A percentile compares a stretch with the other conserved stretches of the same genome.
Evolutionary conservation across 1,140 invertebrate species (phyloP).

Genomic region (Drosophila serrata): DNA sequence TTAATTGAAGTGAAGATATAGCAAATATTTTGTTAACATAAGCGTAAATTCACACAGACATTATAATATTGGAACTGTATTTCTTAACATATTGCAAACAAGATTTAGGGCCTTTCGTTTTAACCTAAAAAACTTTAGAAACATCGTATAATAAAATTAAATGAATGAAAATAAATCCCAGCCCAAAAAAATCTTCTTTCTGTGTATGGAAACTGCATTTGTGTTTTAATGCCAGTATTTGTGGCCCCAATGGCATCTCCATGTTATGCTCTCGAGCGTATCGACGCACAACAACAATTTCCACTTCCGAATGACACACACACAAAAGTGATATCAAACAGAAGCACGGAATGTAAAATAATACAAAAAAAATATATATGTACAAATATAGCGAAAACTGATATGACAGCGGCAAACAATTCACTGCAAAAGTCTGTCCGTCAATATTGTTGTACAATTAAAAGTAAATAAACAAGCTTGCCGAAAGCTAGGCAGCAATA

Average conservation of each 20-base stretch:
- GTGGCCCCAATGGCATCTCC: slow-evolving; percentile 16
- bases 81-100: not conserved
- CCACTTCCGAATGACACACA: slow-evolving; percentile 73
- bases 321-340: slow-evolving; percentile 33
- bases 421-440: slow-evolving; percentile 49
- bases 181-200: not conserved
- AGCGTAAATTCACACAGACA: too few species aligned
- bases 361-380: not conserved
- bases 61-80: not conserved
- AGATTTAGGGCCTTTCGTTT: not conserved
- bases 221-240: slow-evolving; percentile 6
- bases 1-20: not conserved
- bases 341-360: slow-evolving; percentile 10
- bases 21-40: too few species aligned
- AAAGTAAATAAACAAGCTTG: slow-evolving; percentile 59
- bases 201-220: slow-evolving; percentile 8
- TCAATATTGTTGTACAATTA: slow-evolving; percentile 71
- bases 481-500: slow-evolving; percentile 36
- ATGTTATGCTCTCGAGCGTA: slow-evolving; percentile 67
- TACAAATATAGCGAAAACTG: not conserved
- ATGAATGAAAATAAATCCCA: not conserved
- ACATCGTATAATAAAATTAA: not conserved
- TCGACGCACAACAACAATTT: slow-evolving; percentile 70
- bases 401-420: slow-evolving; percentile 51
- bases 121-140: not conserved